Conservation (phyloP, 2,113 vertebrate genomes). For the Gnathonemus longibarbis region DNA sequence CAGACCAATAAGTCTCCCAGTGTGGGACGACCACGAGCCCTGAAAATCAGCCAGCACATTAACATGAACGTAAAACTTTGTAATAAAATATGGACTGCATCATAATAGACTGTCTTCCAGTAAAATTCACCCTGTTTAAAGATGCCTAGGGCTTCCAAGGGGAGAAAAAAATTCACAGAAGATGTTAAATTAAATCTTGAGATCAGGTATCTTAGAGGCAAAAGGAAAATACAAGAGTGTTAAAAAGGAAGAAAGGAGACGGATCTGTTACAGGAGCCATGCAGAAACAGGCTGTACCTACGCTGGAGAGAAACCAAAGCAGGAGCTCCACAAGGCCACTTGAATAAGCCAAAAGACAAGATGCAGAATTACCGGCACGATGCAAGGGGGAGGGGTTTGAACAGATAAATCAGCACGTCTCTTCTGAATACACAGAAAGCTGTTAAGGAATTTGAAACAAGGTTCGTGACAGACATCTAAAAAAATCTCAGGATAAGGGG, state of each 20-base stretch:
- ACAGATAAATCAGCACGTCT: not conserved
- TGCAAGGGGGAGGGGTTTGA: not conserved
- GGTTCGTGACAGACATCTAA: not conserved
- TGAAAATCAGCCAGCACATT: not conserved
- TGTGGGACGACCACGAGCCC: not conserved
- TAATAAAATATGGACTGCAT: not conserved
- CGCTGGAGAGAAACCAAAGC: not conserved
- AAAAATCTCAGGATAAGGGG: not conserved
- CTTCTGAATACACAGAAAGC: not conserved
- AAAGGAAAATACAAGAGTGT: not conserved
- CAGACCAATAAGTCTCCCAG: not conserved
- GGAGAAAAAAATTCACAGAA: not conserved
- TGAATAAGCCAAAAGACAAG: not conserved
- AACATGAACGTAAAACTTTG: not conserved
- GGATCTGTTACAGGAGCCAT: not conserved
- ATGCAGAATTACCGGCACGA: not conserved
- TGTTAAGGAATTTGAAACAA: not conserved
- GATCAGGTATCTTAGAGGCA: not conserved
- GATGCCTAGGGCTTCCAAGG: not conserved
- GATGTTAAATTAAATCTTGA: not conserved
- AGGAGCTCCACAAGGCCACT: not conserved
- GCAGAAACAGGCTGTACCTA: not conserved
- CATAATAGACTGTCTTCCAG: not conserved
- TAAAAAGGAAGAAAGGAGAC: not conserved
- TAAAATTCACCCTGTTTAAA: not conserved